Evolutionary conservation across 2,888 invertebrate genomes (phyloP), one percentile per base, ranked within the genome.

Genomic region (Trichopoda pennipes): DNA sequence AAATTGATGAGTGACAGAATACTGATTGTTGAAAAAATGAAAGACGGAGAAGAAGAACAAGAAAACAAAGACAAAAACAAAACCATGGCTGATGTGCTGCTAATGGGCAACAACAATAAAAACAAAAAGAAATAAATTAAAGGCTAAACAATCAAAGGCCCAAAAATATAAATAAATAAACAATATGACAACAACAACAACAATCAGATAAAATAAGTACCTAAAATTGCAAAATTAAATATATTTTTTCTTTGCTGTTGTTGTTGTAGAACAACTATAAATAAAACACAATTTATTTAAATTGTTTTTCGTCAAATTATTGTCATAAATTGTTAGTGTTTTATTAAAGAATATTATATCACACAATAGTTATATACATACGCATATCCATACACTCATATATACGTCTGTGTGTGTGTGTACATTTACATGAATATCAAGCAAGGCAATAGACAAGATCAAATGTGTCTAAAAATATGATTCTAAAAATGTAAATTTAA

Each of bases 101-200:
- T 72, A 53, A 72, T 32, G 58, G 42, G 72, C 64, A 72, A n/a
- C n/a, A n/a, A n/a, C n/a, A n/a, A n/a, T n/a, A n/a, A n/a, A n/a
- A n/a, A n/a, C n/a, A n/a, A n/a, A n/a, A n/a, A n/a, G 60, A 78
- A 66, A 78, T 72, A 78, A 78, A 78, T 72, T 78, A 78, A 78
- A 28, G 44, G 58, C 72, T 10, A 64, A 78, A 64, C 66, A 64
- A 72, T 72, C 58, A 72, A 78, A 35, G 28, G 42, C 56, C 21
- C 38, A 70, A 78, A 64, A n/a, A n/a, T n/a, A 70, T 55, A n/a
- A 58, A 70, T 55, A 17, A 66, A 70, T 58, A 72, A 63, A 78
- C 63, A 78, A 51, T 49, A 63, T 72, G 58, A 60, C 64, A 66
- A 72, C 44, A 78, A 72, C 44, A 68, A 76, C 53, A 69, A 58